phyloP scores from a whole-genome alignment of 2,888 invertebrate species.

The Epirrhoe tristata region DNA sequence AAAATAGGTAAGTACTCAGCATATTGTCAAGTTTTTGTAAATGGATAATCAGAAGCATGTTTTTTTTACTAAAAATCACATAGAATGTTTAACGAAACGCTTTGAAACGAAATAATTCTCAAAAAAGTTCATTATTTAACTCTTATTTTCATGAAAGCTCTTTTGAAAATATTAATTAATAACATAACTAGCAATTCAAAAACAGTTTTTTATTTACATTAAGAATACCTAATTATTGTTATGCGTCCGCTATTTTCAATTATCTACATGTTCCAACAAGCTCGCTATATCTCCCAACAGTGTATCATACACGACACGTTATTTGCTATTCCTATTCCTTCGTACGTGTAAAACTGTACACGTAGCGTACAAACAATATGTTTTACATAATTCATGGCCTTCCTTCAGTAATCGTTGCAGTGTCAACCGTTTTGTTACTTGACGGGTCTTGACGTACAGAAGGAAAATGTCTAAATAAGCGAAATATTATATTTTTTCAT shows the following conservation, averaged over 20 bases:
- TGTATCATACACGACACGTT: constrained; percentile 14
- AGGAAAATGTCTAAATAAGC: not conserved
- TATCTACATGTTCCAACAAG: not conserved
- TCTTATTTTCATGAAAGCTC: no score
- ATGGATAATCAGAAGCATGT: no score
- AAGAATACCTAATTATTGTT: no score
- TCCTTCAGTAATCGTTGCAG: constrained; percentile 37
- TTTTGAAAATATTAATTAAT: no score
- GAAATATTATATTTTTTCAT: not conserved
- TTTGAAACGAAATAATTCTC: no score
- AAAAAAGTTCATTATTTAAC: no score
- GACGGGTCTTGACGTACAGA: constrained; percentile 6
- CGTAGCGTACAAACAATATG: constrained; percentile 34
- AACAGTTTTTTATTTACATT: no score
- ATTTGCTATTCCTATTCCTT: constrained; percentile 26
- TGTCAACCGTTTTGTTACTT: constrained; percentile 27
- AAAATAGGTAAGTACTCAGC: no score
- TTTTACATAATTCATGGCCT: constrained; percentile 43
- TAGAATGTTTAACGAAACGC: no score
- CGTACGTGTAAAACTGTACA: constrained; percentile 49
- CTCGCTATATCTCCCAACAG: not conserved
- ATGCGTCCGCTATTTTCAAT: not conserved
- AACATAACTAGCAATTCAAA: no score
- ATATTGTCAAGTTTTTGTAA: no score
- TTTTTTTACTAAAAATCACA: no score